Evolutionary conservation across 23 tunicate species (phyloP).

Genomic region (Clavelina lepadiformis): DNA sequence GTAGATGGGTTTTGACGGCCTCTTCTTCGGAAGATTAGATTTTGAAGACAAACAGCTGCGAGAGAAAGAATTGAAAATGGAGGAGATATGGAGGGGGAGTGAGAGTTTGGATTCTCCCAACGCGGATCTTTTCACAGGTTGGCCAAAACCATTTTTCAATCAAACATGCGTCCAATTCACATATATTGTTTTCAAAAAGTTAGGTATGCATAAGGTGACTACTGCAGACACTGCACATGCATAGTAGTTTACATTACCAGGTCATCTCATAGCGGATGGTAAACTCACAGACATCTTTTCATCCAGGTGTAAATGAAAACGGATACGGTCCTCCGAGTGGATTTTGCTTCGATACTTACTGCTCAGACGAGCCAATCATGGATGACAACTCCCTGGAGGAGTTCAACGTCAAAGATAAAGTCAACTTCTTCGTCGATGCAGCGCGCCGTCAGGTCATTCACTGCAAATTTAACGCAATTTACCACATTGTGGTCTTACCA

Average conservation of each 20-base stretch:
- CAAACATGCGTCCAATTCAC: no score
- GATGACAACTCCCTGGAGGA: constrained; percentile 84
- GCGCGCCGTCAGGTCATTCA: constrained; percentile 66
- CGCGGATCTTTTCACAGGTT: constrained; percentile 89
- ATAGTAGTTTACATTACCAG: no score
- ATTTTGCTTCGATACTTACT: constrained; percentile 89
- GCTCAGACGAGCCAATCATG: constrained; percentile 95
- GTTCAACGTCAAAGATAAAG: constrained; percentile 83
- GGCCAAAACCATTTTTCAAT: no score
- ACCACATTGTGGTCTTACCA: not conserved
- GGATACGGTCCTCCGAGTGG: constrained; percentile 96
- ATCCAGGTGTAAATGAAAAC: constrained; percentile 89
- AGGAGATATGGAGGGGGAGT: constrained; percentile 93
- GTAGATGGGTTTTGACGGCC: constrained; percentile 98
- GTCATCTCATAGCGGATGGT: no score
- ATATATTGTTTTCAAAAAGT: no score
- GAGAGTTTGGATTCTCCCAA: constrained; percentile 35
- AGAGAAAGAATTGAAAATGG: constrained; percentile 74
- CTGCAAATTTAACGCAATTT: not conserved
- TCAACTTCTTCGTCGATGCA: constrained; percentile 61
- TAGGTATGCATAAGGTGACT: no score
- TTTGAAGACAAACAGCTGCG: constrained; percentile 78
- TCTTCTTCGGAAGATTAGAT: constrained; percentile 94
- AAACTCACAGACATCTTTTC: no score
- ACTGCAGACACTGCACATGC: no score